These are phyloP conservation scores for Pammene aurita DNA, from an alignment of 2,888 invertebrate genomes.

Conservation along the genomic window DNA sequence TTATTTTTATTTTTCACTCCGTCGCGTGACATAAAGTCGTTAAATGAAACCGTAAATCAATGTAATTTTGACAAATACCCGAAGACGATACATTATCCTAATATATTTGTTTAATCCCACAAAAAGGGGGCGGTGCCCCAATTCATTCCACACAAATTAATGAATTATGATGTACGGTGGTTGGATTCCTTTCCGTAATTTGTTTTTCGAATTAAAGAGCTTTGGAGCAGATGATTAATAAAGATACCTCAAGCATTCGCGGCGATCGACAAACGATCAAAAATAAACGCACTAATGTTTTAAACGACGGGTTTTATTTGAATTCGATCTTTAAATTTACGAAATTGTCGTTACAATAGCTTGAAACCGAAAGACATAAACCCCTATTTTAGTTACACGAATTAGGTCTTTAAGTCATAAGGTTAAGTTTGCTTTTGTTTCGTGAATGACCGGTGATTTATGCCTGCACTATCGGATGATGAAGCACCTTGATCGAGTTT, in stretches of 20 bases:
- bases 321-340: conserved; percentile 37
- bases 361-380: conserved; percentile 12
- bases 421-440: conserved; percentile 32
- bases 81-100: conserved; percentile 58
- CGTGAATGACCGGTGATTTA: conserved; percentile 43
- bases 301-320: conserved; percentile 38
- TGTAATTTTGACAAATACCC: conserved; percentile 63
- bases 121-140: conserved; percentile 54
- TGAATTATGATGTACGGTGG: conserved; percentile 57
- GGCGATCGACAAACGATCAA: conserved; percentile 35
- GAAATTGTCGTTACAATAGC: conserved; percentile 28
- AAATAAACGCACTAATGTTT: conserved; percentile 36
- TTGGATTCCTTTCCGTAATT: conserved; percentile 32
- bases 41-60: conserved; percentile 65
- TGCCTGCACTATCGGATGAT: conserved; percentile 50
- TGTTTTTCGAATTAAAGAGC: conserved; percentile 38
- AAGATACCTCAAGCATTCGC: conserved; percentile 20
- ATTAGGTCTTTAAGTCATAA: conserved; percentile 33
- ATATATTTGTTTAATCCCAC: conserved; percentile 72
- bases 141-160: conserved; percentile 56
- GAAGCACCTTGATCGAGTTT: conserved; percentile 77
- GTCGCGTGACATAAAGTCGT: conserved; percentile 66
- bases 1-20: conserved; percentile 43
- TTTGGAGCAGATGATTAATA: conserved; percentile 24
- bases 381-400: neutral